phyloP scores from a whole-genome alignment of 2,113 vertebrate species.

The Psittacula cyanocephala region DNA sequence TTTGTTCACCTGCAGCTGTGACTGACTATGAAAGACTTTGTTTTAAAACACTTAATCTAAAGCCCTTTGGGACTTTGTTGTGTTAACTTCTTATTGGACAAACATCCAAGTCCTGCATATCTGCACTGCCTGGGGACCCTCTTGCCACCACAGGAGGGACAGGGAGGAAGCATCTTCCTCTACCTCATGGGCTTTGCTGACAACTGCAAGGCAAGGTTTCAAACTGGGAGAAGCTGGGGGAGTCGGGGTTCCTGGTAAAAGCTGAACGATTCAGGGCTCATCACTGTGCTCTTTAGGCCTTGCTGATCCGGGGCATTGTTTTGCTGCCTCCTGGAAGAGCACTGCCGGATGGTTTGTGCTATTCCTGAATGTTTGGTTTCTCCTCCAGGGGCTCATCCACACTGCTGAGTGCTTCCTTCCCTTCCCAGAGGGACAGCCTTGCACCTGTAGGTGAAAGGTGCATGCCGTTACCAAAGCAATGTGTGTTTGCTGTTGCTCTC shows the following conservation, averaged over 20 bases:
- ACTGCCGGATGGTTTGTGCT: rapidly evolving
- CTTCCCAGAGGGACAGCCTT: background rate
- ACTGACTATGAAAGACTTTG: background rate
- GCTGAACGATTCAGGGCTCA: rapidly evolving
- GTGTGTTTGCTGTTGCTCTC: background rate
- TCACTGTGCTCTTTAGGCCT: rapidly evolving
- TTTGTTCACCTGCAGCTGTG: background rate
- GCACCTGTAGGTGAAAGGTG: rapidly evolving
- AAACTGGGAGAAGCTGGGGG: too few relatives aligned
- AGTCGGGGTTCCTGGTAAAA: too few relatives aligned
- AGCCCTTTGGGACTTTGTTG: background rate
- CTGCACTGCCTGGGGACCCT: rapidly evolving
- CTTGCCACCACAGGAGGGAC: rapidly evolving
- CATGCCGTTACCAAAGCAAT: rapidly evolving
- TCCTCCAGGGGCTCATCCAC: rapidly evolving
- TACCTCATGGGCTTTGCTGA: rapidly evolving
- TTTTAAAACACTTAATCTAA: background rate
- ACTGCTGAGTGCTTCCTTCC: background rate
- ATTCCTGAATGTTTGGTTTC: background rate
- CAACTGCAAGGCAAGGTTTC: background rate
- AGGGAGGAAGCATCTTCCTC: background rate
- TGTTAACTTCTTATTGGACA: background rate
- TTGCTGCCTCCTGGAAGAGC: background rate
- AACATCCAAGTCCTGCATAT: background rate
- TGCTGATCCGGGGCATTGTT: background rate